phyloP scores from a whole-genome alignment of 2,113 vertebrate species.

The Leptocoma aspasia region DNA sequence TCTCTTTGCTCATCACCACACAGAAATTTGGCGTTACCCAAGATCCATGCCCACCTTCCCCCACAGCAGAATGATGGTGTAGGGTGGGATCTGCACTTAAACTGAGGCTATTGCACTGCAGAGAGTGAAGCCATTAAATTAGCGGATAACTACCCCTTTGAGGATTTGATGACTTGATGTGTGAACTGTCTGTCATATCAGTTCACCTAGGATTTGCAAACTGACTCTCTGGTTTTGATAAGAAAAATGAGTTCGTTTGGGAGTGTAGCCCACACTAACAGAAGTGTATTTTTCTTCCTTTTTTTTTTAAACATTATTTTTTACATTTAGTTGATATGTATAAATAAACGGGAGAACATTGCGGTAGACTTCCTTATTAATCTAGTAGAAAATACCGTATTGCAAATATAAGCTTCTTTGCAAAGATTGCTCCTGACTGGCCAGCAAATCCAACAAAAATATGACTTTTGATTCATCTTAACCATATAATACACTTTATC shows the following conservation, averaged over 20 bases:
- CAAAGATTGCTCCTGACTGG: neutral
- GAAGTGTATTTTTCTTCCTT: neutral
- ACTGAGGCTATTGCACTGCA: neutral
- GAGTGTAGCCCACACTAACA: neutral
- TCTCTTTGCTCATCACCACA: neutral
- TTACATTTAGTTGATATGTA: neutral
- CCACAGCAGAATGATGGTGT: neutral
- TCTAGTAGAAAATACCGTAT: neutral
- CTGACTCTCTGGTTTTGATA: neutral
- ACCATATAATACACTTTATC: slow-evolving; percentile 60
- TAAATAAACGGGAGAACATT: slow-evolving; percentile 22
- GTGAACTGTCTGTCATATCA: neutral
- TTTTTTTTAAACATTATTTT: neutral
- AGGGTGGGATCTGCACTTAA: neutral
- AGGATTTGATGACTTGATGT: neutral
- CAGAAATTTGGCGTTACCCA: neutral
- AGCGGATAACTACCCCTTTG: neutral
- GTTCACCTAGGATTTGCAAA: slow-evolving; percentile 23
- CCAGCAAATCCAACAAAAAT: slow-evolving; percentile 35
- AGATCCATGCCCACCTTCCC: neutral
- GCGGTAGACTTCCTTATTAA: neutral
- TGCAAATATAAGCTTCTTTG: neutral
- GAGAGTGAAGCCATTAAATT: neutral
- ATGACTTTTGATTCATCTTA: slow-evolving; percentile 54
- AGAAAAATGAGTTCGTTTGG: neutral